Conservation (phyloP, 1,140 invertebrate genomes). For the Megalonaias nervosa region DNA sequence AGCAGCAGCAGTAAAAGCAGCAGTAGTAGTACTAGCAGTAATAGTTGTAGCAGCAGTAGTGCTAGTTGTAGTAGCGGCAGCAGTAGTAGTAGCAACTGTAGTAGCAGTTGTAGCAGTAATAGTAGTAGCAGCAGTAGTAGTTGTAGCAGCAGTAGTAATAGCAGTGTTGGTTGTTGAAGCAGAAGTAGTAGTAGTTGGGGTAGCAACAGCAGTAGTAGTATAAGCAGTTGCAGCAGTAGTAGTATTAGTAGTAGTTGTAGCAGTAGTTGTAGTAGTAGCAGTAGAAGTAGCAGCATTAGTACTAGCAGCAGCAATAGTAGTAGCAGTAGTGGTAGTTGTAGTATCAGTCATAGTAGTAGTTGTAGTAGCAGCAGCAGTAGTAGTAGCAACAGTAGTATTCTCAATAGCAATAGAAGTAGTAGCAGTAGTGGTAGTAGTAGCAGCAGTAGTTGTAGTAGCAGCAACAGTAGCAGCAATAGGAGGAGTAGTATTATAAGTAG, state of each 20-base stretch:
- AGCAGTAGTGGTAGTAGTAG: conserved; percentile 29
- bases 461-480: conserved; percentile 20
- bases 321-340: conserved; percentile 9
- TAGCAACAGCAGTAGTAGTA: too few species aligned
- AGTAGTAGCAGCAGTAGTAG: too few species aligned
- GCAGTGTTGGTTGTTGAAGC: too few species aligned
- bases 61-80: too few species aligned
- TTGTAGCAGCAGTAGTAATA: too few species aligned
- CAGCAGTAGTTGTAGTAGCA: conserved; percentile 19
- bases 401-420: conserved; percentile 22
- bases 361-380: conserved; percentile 25
- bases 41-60: too few species aligned
- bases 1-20: too few species aligned
- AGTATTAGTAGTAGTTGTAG: conserved; percentile 23
- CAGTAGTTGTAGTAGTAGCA: conserved; percentile 12
- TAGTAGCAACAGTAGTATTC: conserved; percentile 20
- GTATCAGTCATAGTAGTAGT: conserved; percentile 20
- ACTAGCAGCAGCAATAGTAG: conserved; percentile 9
- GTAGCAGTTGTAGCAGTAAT: too few species aligned
- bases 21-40: too few species aligned
- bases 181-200: too few species aligned
- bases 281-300: conserved; percentile 18
- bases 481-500: conserved; percentile 11
- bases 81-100: too few species aligned
- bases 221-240: too few species aligned